Evolutionary conservation across 2,113 vertebrate genomes (phyloP).

Genomic region (Prinia subflava): DNA sequence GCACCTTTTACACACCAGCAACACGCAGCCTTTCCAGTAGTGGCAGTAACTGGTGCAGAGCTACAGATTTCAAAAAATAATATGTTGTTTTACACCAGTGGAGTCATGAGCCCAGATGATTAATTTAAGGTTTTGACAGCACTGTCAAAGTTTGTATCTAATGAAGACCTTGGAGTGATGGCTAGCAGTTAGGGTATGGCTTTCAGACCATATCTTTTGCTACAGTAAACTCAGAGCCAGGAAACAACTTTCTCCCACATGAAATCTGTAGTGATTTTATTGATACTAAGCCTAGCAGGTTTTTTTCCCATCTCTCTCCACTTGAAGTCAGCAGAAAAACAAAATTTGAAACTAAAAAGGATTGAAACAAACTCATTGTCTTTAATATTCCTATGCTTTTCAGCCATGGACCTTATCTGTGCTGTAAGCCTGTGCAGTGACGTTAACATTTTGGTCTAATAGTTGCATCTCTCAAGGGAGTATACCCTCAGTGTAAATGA

Average conservation of each 20-base stretch:
- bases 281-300: neutral
- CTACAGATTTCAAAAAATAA: neutral
- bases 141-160: neutral
- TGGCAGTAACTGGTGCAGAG: neutral
- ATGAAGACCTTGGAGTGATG: neutral
- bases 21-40: neutral
- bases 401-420: neutral
- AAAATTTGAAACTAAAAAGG: neutral
- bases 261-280: neutral
- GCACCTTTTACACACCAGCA: neutral
- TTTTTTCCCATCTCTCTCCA: neutral
- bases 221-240: neutral
- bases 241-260: neutral
- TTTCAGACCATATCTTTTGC: neutral
- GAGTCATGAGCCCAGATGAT: neutral
- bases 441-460: neutral
- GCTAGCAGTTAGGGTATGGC: neutral
- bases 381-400: neutral
- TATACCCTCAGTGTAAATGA: neutral
- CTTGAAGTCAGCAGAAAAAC: neutral
- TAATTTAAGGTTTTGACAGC: neutral
- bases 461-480: neutral
- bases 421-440: neutral
- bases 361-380: neutral
- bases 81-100: neutral